phyloP scores from a whole-genome alignment of 2,888 invertebrate species.

The Synanthedon andrenaeformis region DNA sequence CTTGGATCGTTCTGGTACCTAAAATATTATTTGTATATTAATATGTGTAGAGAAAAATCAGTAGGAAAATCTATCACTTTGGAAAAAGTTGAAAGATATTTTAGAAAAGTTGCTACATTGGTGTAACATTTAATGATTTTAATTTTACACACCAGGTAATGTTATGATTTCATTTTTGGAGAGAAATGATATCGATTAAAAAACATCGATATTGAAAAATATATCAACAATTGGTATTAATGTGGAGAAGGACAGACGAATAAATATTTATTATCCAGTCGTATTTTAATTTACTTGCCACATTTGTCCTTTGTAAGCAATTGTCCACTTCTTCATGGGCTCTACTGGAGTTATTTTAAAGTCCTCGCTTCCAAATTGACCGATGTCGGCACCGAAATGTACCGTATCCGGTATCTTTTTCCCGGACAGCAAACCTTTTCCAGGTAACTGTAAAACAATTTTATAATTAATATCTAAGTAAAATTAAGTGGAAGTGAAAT shows the following conservation, averaged over 20 bases:
- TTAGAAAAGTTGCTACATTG: no score
- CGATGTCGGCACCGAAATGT: conserved; percentile 68
- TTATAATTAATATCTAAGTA: not conserved
- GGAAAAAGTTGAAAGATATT: not conserved
- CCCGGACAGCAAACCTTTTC: conserved; percentile 76
- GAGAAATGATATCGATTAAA: no score
- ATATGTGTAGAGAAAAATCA: not conserved
- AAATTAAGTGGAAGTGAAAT: not conserved
- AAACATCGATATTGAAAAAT: no score
- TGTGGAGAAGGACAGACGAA: no score
- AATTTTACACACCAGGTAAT: no score
- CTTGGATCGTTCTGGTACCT: conserved; percentile 62
- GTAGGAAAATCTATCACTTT: no score
- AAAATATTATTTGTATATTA: conserved; percentile 1
- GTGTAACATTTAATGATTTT: no score
- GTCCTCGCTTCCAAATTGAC: conserved; percentile 77
- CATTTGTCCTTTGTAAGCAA: conserved; percentile 78
- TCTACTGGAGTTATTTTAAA: conserved; percentile 74
- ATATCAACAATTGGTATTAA: no score
- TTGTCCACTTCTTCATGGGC: conserved; percentile 81
- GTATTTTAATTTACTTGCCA: conserved; percentile 38
- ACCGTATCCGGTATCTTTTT: conserved; percentile 79
- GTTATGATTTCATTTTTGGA: no score
- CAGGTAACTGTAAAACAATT: conserved; percentile 66
- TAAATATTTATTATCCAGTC: no score